Evolutionary conservation across 2,113 vertebrate species (phyloP).

Genomic region (Colaptes auratus): DNA sequence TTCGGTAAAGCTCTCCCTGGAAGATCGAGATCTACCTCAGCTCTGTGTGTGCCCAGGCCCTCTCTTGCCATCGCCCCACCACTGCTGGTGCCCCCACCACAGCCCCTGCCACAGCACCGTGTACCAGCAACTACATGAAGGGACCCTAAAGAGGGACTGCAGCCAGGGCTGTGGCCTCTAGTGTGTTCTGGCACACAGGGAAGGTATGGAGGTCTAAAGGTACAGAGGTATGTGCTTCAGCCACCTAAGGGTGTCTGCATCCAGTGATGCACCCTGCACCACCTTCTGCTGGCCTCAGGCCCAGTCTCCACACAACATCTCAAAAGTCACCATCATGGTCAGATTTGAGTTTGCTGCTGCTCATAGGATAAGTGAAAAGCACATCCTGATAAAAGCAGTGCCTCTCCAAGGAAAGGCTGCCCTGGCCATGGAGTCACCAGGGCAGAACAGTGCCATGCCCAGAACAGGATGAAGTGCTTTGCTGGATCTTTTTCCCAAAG

Average conservation of each 20-base stretch:
- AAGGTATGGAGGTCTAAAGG: not conserved
- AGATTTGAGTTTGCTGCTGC: not conserved
- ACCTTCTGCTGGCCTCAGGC: not conserved
- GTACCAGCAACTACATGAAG: not conserved
- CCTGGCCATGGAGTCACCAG: fast-evolving
- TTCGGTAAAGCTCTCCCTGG: constrained; percentile 83
- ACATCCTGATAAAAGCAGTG: not conserved
- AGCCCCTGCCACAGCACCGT: fast-evolving
- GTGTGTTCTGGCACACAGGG: fast-evolving
- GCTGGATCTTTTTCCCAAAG: not conserved
- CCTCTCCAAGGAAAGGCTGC: not conserved
- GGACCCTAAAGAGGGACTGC: fast-evolving
- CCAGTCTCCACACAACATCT: not conserved
- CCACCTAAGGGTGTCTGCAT: fast-evolving
- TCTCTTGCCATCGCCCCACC: not conserved
- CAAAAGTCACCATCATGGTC: not conserved
- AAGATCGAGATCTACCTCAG: not conserved
- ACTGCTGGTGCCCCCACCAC: not conserved
- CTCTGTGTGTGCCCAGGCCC: not conserved
- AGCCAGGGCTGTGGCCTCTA: not conserved
- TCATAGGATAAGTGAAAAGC: not conserved
- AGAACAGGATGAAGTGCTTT: not conserved
- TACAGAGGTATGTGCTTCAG: not conserved
- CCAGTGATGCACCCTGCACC: not conserved
- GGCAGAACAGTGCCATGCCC: not conserved